A percentile compares a stretch with the other conserved stretches of the same genome.
Conservation (phyloP, 2,797 vertebrate species). For the Acrossocheilus fasciatus region DNA sequence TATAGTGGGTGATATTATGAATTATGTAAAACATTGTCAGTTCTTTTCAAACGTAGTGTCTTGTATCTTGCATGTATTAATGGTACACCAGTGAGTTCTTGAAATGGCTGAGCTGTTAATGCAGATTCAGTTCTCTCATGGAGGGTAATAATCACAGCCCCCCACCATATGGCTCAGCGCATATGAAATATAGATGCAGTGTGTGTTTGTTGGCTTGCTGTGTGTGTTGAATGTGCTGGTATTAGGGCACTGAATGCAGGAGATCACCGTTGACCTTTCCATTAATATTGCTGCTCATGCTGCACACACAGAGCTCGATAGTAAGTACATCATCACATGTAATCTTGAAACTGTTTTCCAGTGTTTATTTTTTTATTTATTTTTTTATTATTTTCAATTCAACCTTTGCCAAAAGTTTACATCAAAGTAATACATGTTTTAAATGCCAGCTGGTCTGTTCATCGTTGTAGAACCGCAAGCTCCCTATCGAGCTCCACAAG, state of each 20-base stretch:
- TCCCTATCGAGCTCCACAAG: neutral
- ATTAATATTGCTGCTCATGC: conserved; percentile 42
- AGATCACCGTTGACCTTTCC: conserved; percentile 53
- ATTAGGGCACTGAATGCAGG: conserved; percentile 18
- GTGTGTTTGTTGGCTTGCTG: conserved; percentile 10
- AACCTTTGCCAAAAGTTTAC: conserved; percentile 45
- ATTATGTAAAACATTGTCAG: conserved; percentile 10
- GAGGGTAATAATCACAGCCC: conserved; percentile 38
- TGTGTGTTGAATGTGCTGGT: conserved; percentile 25
- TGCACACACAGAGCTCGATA: conserved; percentile 20
- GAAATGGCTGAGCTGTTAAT: conserved; percentile 38
- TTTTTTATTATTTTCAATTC: neutral
- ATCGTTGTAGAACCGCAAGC: conserved; percentile 1
- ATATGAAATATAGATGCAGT: conserved; percentile 46
- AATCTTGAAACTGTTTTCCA: conserved; percentile 28
- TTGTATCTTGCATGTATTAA: conserved; percentile 11
- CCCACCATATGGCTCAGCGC: conserved; percentile 42
- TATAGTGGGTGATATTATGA: conserved; percentile 9
- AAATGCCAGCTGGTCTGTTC: conserved; percentile 25
- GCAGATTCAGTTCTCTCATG: conserved; percentile 36
- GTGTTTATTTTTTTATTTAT: neutral
- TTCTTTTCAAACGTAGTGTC: neutral
- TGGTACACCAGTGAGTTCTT: neutral
- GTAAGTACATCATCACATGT: conserved; percentile 38
- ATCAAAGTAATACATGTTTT: conserved; percentile 11